These are phyloP conservation scores for Lucilia cuprina DNA, from an alignment of 1,140 invertebrate genomes.

Conservation along the genomic window DNA sequence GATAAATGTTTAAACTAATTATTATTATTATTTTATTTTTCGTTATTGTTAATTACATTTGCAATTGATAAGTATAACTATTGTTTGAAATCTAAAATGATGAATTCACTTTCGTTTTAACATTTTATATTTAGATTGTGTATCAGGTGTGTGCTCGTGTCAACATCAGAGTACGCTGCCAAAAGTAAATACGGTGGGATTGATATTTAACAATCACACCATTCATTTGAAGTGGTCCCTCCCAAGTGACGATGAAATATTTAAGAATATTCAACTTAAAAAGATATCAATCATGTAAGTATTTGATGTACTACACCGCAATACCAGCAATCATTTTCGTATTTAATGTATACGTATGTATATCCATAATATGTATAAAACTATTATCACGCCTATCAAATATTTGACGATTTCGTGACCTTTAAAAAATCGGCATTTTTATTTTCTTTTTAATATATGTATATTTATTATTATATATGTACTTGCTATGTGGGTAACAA, in stretches of 20 bases:
- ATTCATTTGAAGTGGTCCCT: conserved; percentile 46
- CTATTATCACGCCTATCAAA: no score
- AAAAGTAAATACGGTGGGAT: conserved; percentile 43
- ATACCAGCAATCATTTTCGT: no score
- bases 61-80: no score
- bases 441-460: no score
- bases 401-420: no score
- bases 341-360: no score
- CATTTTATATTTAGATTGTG: conserved; percentile 45
- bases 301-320: no score
- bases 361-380: no score
- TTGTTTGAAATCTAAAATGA: not conserved
- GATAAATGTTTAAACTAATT: not conserved
- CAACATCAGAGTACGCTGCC: conserved; percentile 43
- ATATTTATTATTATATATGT: no score
- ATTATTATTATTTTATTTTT: not conserved
- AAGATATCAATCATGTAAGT: not conserved
- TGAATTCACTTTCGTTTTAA: not conserved
- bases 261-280: not conserved
- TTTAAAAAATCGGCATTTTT: no score
- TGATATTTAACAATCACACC: conserved; percentile 51
- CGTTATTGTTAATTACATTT: not conserved
- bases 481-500: no score
- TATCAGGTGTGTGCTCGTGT: conserved; percentile 50
- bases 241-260: not conserved